A percentile compares a stretch with the other conserved stretches of the same genome.
Conservation (phyloP, 1,140 invertebrate species). For the Berghia stephanieae region DNA sequence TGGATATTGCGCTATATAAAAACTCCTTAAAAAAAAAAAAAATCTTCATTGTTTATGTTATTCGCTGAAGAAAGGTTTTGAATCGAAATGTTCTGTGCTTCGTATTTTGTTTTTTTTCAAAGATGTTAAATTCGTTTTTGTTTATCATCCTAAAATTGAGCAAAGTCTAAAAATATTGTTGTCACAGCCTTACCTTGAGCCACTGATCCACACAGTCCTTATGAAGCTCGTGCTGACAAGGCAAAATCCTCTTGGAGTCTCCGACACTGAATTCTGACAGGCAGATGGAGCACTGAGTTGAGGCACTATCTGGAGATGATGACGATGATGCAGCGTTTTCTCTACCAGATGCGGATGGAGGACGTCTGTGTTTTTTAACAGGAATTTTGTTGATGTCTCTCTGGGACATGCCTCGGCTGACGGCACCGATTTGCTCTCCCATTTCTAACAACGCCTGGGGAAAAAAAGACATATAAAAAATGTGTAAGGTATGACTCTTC, state of each 20-base stretch:
- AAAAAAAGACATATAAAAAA: no score
- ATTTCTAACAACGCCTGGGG: background rate
- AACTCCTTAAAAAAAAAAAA: no score
- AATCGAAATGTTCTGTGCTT: no score
- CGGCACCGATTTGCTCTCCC: slow-evolving; percentile 12
- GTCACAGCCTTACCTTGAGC: slow-evolving; percentile 73
- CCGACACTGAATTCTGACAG: slow-evolving; percentile 39
- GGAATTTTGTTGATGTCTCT: slow-evolving; percentile 3
- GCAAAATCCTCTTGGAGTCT: slow-evolving; percentile 68
- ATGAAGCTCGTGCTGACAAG: slow-evolving; percentile 93
- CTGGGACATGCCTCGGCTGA: slow-evolving; percentile 1
- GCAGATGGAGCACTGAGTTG: slow-evolving; percentile 43
- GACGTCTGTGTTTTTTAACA: background rate
- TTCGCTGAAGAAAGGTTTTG: no score
- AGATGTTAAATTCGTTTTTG: no score
- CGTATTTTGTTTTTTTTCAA: no score
- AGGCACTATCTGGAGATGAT: slow-evolving; percentile 4
- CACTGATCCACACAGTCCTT: slow-evolving; percentile 93
- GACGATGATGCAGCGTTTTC: background rate
- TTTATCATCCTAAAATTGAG: no score
- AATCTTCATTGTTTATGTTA: no score
- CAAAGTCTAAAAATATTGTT: no score
- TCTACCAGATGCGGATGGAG: background rate
- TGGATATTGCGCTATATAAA: no score
- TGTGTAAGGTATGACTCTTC: no score